These are phyloP conservation scores for Gymnosoma rotundatum DNA, from an alignment of 2,888 invertebrate species.

Conservation along the genomic window DNA sequence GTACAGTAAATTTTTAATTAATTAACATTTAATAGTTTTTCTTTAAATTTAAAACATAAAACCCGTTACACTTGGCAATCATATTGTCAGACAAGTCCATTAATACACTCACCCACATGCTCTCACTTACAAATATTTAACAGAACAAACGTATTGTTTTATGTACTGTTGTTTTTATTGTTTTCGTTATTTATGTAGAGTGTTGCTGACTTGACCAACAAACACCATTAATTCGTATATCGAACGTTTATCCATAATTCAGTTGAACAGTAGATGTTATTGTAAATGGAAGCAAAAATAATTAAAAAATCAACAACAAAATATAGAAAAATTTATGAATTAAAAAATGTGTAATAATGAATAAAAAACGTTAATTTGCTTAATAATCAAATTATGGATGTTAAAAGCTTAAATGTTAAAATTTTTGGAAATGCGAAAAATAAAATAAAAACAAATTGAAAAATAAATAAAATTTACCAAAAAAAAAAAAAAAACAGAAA, in stretches of 20 bases:
- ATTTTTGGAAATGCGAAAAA: no score
- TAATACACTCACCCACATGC: neutral
- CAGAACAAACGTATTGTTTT: constrained; percentile 46
- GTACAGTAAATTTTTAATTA: constrained; percentile 15
- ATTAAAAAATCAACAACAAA: constrained; percentile 17
- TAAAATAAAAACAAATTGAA: neutral
- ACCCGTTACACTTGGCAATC: constrained; percentile 49
- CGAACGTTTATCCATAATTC: constrained; percentile 55
- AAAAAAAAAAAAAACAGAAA: no score
- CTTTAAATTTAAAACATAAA: constrained; percentile 35
- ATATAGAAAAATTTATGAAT: constrained; percentile 21
- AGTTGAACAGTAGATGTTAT: constrained; percentile 67
- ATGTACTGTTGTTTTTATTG: constrained; percentile 11
- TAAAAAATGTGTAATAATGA: constrained; percentile 5
- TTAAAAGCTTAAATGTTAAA: no score
- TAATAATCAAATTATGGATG: neutral
- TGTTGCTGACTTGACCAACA: constrained; percentile 58
- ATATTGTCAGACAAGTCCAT: neutral
- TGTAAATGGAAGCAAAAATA: constrained; percentile 48
- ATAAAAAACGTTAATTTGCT: neutral
- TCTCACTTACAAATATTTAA: constrained; percentile 2
- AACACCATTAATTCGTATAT: constrained; percentile 55
- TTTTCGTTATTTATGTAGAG: constrained; percentile 32
- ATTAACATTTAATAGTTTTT: constrained; percentile 14
- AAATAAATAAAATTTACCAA: neutral